Evolutionary conservation across 2,888 invertebrate species (phyloP).

Genomic region (Endotricha flammealis): DNA sequence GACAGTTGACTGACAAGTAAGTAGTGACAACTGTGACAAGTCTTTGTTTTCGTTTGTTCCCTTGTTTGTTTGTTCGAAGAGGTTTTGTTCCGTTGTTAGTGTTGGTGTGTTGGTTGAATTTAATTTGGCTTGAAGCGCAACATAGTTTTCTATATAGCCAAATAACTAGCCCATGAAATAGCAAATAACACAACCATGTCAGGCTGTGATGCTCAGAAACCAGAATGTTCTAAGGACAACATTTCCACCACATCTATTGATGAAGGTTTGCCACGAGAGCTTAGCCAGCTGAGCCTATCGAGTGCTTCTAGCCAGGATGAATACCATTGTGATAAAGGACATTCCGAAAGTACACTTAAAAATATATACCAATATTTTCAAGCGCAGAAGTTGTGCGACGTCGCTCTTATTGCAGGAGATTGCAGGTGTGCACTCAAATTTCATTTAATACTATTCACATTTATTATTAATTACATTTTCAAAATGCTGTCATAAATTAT

Average conservation of each 20-base stretch:
- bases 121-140: too few relatives aligned
- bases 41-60: slow-evolving; percentile 45
- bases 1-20: too few relatives aligned
- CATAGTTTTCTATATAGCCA: too few relatives aligned
- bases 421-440: slow-evolving; percentile 79
- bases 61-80: slow-evolving; percentile 25
- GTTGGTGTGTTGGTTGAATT: too few relatives aligned
- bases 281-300: slow-evolving; percentile 81
- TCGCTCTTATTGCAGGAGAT: slow-evolving; percentile 89
- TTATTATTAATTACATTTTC: too few relatives aligned
- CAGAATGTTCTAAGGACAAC: slow-evolving; percentile 63
- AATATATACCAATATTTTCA: slow-evolving; percentile 90
- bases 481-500: too few relatives aligned
- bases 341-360: slow-evolving; percentile 88
- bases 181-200: too few relatives aligned
- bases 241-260: slow-evolving; percentile 72
- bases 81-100: slow-evolving; percentile 6
- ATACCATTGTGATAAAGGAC: slow-evolving; percentile 85
- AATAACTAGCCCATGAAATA: too few relatives aligned
- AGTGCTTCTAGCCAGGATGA: slow-evolving; percentile 87
- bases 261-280: slow-evolving; percentile 81
- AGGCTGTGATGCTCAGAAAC: slow-evolving; percentile 58
- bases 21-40: slow-evolving; percentile 13
- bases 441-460: too few relatives aligned
- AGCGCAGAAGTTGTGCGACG: slow-evolving; percentile 91